Conservation (phyloP, 2,113 vertebrate species). For the Lethenteron reissneri region DNA sequence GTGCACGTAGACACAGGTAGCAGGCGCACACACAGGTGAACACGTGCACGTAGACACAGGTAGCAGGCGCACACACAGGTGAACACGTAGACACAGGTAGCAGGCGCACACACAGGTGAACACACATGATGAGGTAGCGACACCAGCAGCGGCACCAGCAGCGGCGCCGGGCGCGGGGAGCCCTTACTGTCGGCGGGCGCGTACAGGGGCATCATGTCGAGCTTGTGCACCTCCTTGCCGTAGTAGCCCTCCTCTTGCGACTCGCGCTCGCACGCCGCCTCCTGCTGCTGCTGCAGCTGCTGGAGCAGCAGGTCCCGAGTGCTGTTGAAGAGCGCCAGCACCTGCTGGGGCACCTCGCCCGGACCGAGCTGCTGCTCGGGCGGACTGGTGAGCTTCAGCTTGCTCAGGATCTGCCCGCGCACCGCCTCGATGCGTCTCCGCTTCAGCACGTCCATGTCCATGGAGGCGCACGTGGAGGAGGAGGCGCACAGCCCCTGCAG, state of each 20-base stretch:
- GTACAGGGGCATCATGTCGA: constrained; percentile 50
- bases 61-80: too few relatives aligned
- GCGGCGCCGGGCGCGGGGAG: too few relatives aligned
- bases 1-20: too few relatives aligned
- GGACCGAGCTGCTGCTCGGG: constrained; percentile 46
- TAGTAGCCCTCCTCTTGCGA: constrained; percentile 95
- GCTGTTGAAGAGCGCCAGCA: constrained; percentile 93
- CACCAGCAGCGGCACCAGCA: too few relatives aligned
- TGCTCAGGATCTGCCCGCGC: constrained; percentile 92
- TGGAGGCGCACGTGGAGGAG: constrained; percentile 77
- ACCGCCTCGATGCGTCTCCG: constrained; percentile 93
- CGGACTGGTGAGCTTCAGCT: constrained; percentile 76
- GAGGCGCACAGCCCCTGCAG: background rate
- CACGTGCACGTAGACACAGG: too few relatives aligned
- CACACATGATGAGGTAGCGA: too few relatives aligned
- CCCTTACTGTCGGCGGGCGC: constrained; percentile 61
- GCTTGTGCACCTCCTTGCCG: constrained; percentile 90
- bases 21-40: too few relatives aligned
- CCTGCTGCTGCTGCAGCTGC: constrained; percentile 74
- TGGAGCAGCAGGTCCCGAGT: constrained; percentile 72
- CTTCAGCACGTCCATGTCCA: constrained; percentile 89
- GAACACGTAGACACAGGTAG: too few relatives aligned
- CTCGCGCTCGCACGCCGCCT: constrained; percentile 67
- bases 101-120: too few relatives aligned
- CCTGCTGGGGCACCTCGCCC: constrained; percentile 54